These are phyloP conservation scores for Parnassius glacialis DNA, from an alignment of 2,888 invertebrate species.

Conservation along the genomic window DNA sequence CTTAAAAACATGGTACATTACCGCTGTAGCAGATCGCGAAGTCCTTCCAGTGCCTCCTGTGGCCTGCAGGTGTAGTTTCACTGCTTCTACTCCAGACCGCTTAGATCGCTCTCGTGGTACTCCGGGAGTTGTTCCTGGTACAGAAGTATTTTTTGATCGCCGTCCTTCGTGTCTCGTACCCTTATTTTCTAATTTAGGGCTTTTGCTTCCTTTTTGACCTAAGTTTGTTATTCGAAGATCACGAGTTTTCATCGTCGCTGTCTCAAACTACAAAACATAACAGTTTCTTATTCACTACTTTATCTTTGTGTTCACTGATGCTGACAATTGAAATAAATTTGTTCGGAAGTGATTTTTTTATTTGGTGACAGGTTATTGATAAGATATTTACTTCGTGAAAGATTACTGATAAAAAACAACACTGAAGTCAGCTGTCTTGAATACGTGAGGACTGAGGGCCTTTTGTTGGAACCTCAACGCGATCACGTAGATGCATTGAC, in stretches of 20 bases:
- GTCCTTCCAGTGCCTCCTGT: constrained; percentile 71
- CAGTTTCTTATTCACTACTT: constrained; percentile 26
- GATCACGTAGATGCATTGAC: constrained; percentile 67
- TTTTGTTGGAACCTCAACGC: constrained; percentile 61
- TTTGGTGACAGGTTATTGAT: constrained; percentile 47
- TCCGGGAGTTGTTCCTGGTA: constrained; percentile 22
- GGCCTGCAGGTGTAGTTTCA: constrained; percentile 63
- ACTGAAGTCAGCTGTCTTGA: constrained; percentile 49
- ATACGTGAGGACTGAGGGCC: constrained; percentile 61
- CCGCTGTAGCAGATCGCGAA: constrained; percentile 71
- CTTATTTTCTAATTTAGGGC: constrained; percentile 34
- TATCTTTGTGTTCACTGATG: constrained; percentile 35
- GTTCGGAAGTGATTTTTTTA: constrained; percentile 46
- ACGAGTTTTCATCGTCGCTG: constrained; percentile 64
- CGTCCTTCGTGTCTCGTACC: constrained; percentile 28
- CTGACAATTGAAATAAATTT: constrained; percentile 37
- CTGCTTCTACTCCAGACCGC: constrained; percentile 71
- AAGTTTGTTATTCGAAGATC: constrained; percentile 45
- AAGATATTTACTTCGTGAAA: constrained; percentile 68
- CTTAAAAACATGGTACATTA: constrained; percentile 33
- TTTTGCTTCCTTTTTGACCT: constrained; percentile 41
- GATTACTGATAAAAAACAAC: constrained; percentile 61
- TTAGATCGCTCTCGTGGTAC: constrained; percentile 48
- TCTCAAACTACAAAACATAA: constrained; percentile 30
- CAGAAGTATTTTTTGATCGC: constrained; percentile 35